Conservation (phyloP, 2,888 invertebrate species). For the Trypoxylon attenuatum region DNA sequence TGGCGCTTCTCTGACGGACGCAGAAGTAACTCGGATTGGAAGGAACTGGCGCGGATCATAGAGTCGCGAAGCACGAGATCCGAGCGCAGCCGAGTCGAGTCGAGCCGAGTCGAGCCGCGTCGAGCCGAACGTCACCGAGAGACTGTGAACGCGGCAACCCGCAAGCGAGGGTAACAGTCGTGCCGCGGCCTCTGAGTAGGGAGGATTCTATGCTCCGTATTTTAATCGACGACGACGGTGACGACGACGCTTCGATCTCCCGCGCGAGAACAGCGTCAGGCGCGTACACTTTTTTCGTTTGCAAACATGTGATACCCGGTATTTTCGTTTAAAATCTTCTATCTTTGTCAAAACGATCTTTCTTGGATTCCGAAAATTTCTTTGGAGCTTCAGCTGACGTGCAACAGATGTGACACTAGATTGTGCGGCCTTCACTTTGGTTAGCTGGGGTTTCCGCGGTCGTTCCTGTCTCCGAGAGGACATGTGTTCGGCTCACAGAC, state of each 20-base stretch:
- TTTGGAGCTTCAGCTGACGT: too few relatives aligned
- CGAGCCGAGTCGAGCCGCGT: slow-evolving; percentile 52
- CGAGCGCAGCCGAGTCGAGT: neutral
- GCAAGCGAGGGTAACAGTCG: slow-evolving; percentile 67
- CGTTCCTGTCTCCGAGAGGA: slow-evolving; percentile 1
- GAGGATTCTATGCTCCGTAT: slow-evolving; percentile 50
- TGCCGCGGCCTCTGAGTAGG: slow-evolving; percentile 69
- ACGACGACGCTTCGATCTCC: neutral
- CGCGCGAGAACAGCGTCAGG: too few relatives aligned
- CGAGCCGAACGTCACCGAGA: slow-evolving; percentile 52
- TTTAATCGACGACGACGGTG: slow-evolving; percentile 2
- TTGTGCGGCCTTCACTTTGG: slow-evolving; percentile 49
- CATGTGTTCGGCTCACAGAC: slow-evolving; percentile 21
- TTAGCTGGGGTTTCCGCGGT: slow-evolving; percentile 49
- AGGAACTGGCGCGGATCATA: slow-evolving; percentile 40
- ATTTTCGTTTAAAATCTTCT: too few relatives aligned
- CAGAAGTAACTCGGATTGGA: slow-evolving; percentile 46
- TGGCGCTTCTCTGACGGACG: slow-evolving; percentile 14
- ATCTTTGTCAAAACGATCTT: too few relatives aligned
- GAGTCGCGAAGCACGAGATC: slow-evolving; percentile 45
- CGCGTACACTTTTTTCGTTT: too few relatives aligned
- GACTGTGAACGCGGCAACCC: slow-evolving; percentile 64
- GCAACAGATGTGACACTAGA: slow-evolving; percentile 56
- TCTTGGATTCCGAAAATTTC: too few relatives aligned
- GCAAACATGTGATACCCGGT: too few relatives aligned